Evolutionary conservation across 2,113 vertebrate genomes (phyloP), one percentile per base, ranked within the genome.

Genomic region (Syngnathus scovelli): DNA sequence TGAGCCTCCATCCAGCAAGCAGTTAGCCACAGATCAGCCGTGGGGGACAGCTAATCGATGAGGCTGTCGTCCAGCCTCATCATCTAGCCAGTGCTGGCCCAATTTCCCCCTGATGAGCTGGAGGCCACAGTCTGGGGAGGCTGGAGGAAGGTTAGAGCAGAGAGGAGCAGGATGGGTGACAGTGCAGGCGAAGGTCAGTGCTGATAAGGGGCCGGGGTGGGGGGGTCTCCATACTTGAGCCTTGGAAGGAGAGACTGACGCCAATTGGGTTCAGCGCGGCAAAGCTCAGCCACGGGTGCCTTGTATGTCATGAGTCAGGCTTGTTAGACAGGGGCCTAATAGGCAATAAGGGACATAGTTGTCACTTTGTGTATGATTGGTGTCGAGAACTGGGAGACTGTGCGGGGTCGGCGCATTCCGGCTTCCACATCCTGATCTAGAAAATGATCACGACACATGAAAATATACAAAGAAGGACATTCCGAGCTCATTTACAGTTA

Each of bases 41-140:
- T 81, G 70, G 78, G 88, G 89, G 88, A 91, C 91, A 92, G 86
- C 78, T 89, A 90, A 91, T 92, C 91, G 84, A 92, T 92, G 80
- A 73, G 63, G 81, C 85, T 88, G 90, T 90, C 84, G 79, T 89
- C 90, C 86, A 79, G 86, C 81, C 88, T 89, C 87, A 89, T 90
- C 90, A 90, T 83, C 83, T 72, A 51, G 69, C 80, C 84, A 67
- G 79, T 67, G 71, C 85, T 70, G 83, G 79, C 85, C 86, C 85
- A 84, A 75, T 88, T 88, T 85, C 80, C 79, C 79, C 78, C 82
- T 82, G 79, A 87, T 86, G 83, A 89, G 87, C 77, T 87, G 72
- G 78, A 83, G 77, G 77, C 78, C 65, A 72, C 69, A 56, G 86
- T 77, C 61, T 69, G 36, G 64, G 56, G 77, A 77, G 70, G 70